Conservation (phyloP, 2,113 vertebrate genomes). For the Amphilophus citrinellus region DNA sequence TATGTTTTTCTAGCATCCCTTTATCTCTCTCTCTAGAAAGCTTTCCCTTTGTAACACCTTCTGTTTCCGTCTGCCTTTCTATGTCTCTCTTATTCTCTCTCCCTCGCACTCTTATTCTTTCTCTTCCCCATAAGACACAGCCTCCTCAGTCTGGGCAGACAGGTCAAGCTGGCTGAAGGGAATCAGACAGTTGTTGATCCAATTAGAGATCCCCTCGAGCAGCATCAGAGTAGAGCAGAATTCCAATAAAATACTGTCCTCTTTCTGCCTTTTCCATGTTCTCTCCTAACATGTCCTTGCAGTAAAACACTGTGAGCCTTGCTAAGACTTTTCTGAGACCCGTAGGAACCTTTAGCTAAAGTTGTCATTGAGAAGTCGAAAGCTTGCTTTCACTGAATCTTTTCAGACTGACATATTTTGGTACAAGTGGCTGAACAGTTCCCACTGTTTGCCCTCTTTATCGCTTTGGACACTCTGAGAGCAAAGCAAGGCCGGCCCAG, state of each 20-base stretch:
- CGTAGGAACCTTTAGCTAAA: conserved; percentile 7
- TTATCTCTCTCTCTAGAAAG: conserved; percentile 27
- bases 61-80: not conserved
- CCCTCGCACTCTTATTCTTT: conserved; percentile 18
- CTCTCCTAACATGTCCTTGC: conserved; percentile 48
- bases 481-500: conserved; percentile 36
- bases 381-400: conserved; percentile 37
- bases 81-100: not conserved
- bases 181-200: conserved; percentile 80
- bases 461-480: conserved; percentile 32
- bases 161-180: conserved; percentile 73
- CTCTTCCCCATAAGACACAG: conserved; percentile 63
- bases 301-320: conserved; percentile 6
- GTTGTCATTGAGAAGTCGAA: conserved; percentile 40
- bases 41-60: not conserved
- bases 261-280: conserved; percentile 18
- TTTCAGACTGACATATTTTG: conserved; percentile 52
- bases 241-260: conserved; percentile 62
- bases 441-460: conserved; percentile 51
- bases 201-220: conserved; percentile 73
- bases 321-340: conserved; percentile 37
- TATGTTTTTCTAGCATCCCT: not conserved
- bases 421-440: conserved; percentile 53
- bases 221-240: conserved; percentile 49
- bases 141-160: conserved; percentile 57